Base-by-base conservation (phyloP, 2,113 vertebrate species). In the Lontra canadensis region DNA sequence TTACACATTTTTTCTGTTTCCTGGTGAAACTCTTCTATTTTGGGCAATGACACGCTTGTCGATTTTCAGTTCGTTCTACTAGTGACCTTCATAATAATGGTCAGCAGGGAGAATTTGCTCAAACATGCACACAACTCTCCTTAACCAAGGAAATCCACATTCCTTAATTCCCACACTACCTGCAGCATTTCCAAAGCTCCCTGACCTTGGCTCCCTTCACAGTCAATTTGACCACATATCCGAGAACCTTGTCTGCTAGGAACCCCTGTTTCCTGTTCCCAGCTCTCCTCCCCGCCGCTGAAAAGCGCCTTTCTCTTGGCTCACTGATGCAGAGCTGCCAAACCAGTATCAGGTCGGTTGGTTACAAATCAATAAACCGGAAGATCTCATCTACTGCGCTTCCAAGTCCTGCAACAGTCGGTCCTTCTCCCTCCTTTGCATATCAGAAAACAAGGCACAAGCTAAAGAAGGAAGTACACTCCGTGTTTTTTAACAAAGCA, bases 271-370 rank as follows among this genome's bases (percentile, higher is more conserved):
- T 97, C 98, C 97, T 97, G 95, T 94, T 96, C 52, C 78, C 94
- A 84, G 96, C 63, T 97, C 85, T 97, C 94, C 81, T 96, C 95
- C 57, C 12, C 83, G 85, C 73, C 88, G 97, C 94, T 98, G 96
- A 98, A 98, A 98, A 98, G 97, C 18, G 5, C 29, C 96, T 98
- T 98, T 98, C 92, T 98, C 97, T 97, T 84, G 97, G 90, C 90
- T 63, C 95, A 49, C 79, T 57, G 87, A 96, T 26, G 61, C 83
- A 44, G 73, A 98, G 92, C 91, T 98, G 97, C 92, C 97, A 97
- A 98, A 97, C 36, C 88, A 94, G 73, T 36, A 82, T 25, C 23
- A 97, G 90, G 25, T 96, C 61, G 14, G 14, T 81, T 98, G 96
- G 97, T 96, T 95, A 97, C 92, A 98, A 98, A 98, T 97, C 97